Conservation (phyloP, 2,797 vertebrate genomes). For the Danio kyathit region DNA sequence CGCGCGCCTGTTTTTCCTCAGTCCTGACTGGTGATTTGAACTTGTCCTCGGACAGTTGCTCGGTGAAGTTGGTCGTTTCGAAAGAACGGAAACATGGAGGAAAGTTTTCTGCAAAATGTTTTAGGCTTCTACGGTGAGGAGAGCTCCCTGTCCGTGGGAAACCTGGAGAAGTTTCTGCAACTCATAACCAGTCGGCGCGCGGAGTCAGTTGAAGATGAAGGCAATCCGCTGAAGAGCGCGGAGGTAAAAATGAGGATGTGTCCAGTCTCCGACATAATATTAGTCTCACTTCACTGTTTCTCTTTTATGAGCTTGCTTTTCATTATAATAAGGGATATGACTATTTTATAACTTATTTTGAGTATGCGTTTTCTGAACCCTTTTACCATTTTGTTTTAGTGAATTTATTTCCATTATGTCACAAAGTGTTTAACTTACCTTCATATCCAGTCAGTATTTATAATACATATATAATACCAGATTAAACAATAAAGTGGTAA, state of each 20-base stretch:
- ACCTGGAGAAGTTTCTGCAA: slow-evolving; percentile 54
- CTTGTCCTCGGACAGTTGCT: neutral
- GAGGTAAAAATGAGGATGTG: slow-evolving; percentile 45
- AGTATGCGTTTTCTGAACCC: too few relatives aligned
- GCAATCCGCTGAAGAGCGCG: slow-evolving; percentile 45
- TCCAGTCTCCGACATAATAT: neutral
- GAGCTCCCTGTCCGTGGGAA: slow-evolving; percentile 40
- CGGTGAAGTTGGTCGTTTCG: neutral
- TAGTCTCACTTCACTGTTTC: neutral
- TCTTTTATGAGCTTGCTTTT: neutral
- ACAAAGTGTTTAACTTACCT: too few relatives aligned
- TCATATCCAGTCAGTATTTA: too few relatives aligned
- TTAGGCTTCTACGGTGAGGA: slow-evolving; percentile 56
- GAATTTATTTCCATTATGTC: too few relatives aligned
- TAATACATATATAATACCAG: too few relatives aligned
- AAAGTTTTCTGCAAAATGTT: slow-evolving; percentile 21
- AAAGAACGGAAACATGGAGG: slow-evolving; percentile 38
- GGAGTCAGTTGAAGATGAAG: slow-evolving; percentile 36
- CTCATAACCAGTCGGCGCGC: slow-evolving; percentile 50
- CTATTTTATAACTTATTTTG: too few relatives aligned
- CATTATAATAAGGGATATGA: neutral
- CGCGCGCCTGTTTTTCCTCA: neutral
- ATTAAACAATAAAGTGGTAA: too few relatives aligned
- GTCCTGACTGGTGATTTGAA: neutral
- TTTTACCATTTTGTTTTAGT: too few relatives aligned